Percentiles rank a stretch among this genome's conserved stretches.
phyloP scores from a whole-genome alignment of 1,140 invertebrate genomes.

The Eueides isabella region DNA sequence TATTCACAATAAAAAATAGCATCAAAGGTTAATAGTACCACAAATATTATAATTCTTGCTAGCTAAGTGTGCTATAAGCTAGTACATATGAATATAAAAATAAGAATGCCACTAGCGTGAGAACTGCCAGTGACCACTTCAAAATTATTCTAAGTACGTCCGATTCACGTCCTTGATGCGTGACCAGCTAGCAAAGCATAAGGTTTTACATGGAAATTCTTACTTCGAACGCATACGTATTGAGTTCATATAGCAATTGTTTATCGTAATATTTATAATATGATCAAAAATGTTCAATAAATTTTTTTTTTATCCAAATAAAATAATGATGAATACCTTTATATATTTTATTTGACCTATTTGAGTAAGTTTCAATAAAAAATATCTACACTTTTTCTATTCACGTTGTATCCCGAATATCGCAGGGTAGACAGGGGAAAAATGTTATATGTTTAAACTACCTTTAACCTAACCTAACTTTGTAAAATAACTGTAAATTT shows the following conservation, averaged over 20 bases:
- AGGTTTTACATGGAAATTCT: constrained; percentile 59
- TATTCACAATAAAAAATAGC: too few species aligned
- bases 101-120: constrained; percentile 74
- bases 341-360: too few species aligned
- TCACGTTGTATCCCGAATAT: too few species aligned
- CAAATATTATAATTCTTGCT: not conserved
- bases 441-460: too few species aligned
- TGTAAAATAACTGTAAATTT: too few species aligned
- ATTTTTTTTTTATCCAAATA: not conserved
- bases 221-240: constrained; percentile 56
- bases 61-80: not conserved
- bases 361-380: not conserved
- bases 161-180: constrained; percentile 75
- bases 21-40: too few species aligned
- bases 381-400: too few species aligned
- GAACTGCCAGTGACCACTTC: constrained; percentile 66
- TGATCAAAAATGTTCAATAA: not conserved
- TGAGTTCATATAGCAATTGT: constrained; percentile 40
- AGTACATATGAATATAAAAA: not conserved
- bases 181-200: constrained; percentile 65
- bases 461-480: too few species aligned
- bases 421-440: too few species aligned
- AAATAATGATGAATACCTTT: not conserved
- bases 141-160: constrained; percentile 77
- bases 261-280: constrained; percentile 22